Percentiles rank a stretch among this genome's conserved stretches.
Evolutionary conservation across 2,113 vertebrate species (phyloP).

Genomic region (Scartelaos histophorus): DNA sequence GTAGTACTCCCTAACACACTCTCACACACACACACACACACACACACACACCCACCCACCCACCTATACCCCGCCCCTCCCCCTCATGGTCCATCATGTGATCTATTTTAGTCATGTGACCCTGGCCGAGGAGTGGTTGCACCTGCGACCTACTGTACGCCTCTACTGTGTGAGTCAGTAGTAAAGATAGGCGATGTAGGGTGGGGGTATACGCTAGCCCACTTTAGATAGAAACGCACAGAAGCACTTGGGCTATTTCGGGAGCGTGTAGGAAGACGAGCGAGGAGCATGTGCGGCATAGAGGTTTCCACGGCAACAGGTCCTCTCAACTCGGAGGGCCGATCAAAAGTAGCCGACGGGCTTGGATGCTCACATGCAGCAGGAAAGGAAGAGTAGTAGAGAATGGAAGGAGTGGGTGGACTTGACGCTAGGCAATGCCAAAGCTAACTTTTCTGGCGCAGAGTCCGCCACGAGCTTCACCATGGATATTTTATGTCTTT

Average conservation of each 20-base stretch:
- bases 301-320: constrained; percentile 63
- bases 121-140: constrained; percentile 14
- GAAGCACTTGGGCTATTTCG: constrained; percentile 29
- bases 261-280: constrained; percentile 21
- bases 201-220: not conserved
- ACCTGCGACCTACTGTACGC: constrained; percentile 62
- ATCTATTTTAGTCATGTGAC: constrained; percentile 47
- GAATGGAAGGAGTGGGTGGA: not conserved
- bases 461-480: no score
- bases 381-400: not conserved
- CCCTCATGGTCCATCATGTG: constrained; percentile 25
- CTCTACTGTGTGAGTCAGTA: constrained; percentile 41
- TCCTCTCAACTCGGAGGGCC: constrained; percentile 34
- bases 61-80: not conserved
- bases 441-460: not conserved
- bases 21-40: not conserved
- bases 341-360: constrained; percentile 24
- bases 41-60: not conserved
- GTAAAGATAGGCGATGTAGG: constrained; percentile 34
- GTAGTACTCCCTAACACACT: constrained; percentile 31
- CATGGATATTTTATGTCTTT: no score
- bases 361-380: constrained; percentile 22
- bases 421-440: not conserved
- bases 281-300: not conserved
- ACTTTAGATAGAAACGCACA: constrained; percentile 3